Percentiles rank a stretch among this genome's conserved stretches.
phyloP scores from a whole-genome alignment of 1,140 invertebrate genomes.

The Calephelis virginiensis region DNA sequence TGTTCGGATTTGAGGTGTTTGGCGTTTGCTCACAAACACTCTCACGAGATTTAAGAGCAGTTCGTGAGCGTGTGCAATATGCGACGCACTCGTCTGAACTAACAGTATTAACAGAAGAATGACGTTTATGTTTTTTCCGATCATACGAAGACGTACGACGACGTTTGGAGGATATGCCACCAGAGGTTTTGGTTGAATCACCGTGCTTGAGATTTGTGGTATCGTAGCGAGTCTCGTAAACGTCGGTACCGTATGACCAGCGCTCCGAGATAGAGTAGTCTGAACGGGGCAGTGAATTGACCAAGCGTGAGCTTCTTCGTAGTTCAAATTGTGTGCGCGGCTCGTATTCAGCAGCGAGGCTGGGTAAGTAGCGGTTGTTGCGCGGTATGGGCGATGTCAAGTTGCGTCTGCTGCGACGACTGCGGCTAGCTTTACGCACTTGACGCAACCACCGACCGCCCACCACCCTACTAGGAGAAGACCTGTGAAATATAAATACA shows the following conservation, averaged over 20 bases:
- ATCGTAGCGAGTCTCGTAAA: conserved; percentile 71
- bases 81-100: conserved; percentile 64
- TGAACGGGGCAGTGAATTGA: conserved; percentile 60
- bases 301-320: conserved; percentile 61
- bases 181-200: conserved; percentile 48
- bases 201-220: conserved; percentile 54
- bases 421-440: conserved; percentile 66
- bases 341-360: conserved; percentile 46
- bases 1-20: conserved; percentile 45
- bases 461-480: conserved; percentile 78
- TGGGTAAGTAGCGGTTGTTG: conserved; percentile 48
- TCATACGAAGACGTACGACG: conserved; percentile 65
- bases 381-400: conserved; percentile 58
- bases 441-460: conserved; percentile 73
- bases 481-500: conserved; percentile 44
- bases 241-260: conserved; percentile 72
- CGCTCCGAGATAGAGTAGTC: conserved; percentile 70
- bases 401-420: conserved; percentile 64
- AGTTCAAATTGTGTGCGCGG: conserved; percentile 50
- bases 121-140: conserved; percentile 61
- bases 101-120: conserved; percentile 43
- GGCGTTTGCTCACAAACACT: conserved; percentile 63
- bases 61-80: conserved; percentile 71
- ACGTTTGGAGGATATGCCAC: conserved; percentile 44
- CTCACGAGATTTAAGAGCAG: conserved; percentile 68